Evolutionary conservation across 1,140 invertebrate species (phyloP).

Genomic region (Camponotus vicinus): DNA sequence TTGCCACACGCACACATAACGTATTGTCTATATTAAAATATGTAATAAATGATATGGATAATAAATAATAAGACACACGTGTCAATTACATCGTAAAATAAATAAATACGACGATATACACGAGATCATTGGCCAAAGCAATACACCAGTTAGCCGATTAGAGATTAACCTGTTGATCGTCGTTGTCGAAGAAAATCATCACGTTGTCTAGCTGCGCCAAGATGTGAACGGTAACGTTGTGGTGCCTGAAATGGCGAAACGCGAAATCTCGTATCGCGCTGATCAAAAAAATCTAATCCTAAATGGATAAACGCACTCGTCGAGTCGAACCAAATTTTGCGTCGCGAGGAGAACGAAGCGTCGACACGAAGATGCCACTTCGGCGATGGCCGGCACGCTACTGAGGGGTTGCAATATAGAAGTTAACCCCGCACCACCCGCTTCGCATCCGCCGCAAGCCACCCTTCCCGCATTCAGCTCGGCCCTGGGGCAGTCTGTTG

Average conservation of each 20-base stretch:
- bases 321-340: slow-evolving; percentile 17
- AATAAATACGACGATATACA: neutral
- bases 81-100: neutral
- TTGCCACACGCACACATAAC: neutral
- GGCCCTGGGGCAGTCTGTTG: slow-evolving; percentile 27
- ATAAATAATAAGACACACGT: neutral
- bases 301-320: neutral
- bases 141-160: slow-evolving; percentile 31
- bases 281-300: neutral
- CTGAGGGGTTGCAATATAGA: slow-evolving; percentile 76
- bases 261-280: neutral
- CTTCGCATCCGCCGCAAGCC: slow-evolving; percentile 42
- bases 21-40: neutral
- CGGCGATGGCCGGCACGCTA: slow-evolving; percentile 76
- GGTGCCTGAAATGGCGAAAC: neutral
- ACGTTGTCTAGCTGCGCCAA: slow-evolving; percentile 21
- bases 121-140: slow-evolving; percentile 14
- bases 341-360: neutral
- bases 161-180: slow-evolving; percentile 80
- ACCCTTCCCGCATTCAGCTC: neutral
- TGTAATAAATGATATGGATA: neutral
- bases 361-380: slow-evolving; percentile 54
- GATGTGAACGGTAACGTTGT: neutral
- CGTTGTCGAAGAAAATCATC: neutral
- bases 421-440: slow-evolving; percentile 65